Conservation (phyloP, 37 sponge, comb jelly and placozoan genomes). For the Lycopodina hypogea region DNA sequence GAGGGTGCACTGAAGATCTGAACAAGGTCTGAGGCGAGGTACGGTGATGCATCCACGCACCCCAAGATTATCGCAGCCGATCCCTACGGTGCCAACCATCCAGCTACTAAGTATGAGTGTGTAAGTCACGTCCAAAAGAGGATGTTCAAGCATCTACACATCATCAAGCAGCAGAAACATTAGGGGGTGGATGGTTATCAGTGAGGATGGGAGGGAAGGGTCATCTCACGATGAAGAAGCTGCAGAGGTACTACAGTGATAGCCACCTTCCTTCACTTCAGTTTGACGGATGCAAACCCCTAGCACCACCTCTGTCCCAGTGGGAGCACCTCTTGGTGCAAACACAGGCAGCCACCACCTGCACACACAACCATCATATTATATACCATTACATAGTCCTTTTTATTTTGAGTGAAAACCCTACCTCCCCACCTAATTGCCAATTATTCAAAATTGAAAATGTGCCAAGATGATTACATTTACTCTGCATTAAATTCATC, state of each 20-base stretch:
- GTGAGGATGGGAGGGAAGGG: background rate
- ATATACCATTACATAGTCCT: no score
- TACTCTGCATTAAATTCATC: no score
- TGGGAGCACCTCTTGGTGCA: background rate
- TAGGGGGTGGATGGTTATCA: background rate
- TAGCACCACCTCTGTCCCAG: background rate
- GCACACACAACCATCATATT: background rate
- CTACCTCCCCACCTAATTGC: no score
- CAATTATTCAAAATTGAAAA: no score
- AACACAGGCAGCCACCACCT: background rate
- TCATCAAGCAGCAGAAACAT: background rate
- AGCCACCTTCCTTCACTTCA: background rate
- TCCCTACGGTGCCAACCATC: background rate
- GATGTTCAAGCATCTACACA: background rate
- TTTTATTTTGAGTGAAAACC: no score
- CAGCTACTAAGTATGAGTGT: background rate
- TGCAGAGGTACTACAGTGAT: background rate
- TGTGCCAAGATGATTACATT: no score
- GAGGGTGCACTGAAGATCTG: constrained; percentile 7
- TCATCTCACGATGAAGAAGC: background rate
- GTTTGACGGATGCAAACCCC: background rate
- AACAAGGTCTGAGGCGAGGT: background rate
- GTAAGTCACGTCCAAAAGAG: constrained; percentile 7
- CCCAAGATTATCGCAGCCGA: background rate
- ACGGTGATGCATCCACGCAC: background rate